Percentiles rank a stretch among this genome's conserved stretches.
These are phyloP conservation scores for Zaprionus tsacasi DNA, from an alignment of 1,140 invertebrate genomes.

Conservation along the genomic window DNA sequence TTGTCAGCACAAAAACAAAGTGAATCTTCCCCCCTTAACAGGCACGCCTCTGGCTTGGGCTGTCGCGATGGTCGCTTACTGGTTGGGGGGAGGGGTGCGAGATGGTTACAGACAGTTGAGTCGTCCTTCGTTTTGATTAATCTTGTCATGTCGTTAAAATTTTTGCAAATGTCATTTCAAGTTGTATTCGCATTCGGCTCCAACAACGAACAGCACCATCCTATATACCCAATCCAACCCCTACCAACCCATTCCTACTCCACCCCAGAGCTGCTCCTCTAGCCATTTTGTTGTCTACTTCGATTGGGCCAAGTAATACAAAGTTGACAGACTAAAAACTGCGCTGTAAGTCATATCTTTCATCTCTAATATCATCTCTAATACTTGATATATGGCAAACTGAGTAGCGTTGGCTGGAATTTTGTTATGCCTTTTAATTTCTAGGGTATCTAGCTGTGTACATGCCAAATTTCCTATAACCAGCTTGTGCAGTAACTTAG, in stretches of 20 bases:
- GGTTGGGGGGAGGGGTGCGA: no score
- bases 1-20: slow-evolving; percentile 67
- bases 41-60: background rate
- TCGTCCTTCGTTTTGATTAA: slow-evolving; percentile 66
- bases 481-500: background rate
- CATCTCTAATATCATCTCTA: no score
- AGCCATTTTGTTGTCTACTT: background rate
- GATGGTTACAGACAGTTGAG: slow-evolving; percentile 33
- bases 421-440: background rate
- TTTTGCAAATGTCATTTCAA: slow-evolving; percentile 74
- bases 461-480: background rate
- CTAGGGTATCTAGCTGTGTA: background rate
- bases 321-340: background rate
- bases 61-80: background rate
- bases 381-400: background rate
- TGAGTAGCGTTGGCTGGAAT: background rate
- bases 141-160: slow-evolving; percentile 74
- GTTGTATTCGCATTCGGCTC: slow-evolving; percentile 44
- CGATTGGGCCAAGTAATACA: background rate
- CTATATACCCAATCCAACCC: background rate
- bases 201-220: background rate
- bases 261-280: background rate
- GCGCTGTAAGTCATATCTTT: no score
- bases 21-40: slow-evolving; percentile 3
- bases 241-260: background rate